A percentile compares a stretch with the other conserved stretches of the same genome.
These are phyloP conservation scores for Trissolcus brochymenae DNA, from an alignment of 2,888 invertebrate species.

Conservation along the genomic window DNA sequence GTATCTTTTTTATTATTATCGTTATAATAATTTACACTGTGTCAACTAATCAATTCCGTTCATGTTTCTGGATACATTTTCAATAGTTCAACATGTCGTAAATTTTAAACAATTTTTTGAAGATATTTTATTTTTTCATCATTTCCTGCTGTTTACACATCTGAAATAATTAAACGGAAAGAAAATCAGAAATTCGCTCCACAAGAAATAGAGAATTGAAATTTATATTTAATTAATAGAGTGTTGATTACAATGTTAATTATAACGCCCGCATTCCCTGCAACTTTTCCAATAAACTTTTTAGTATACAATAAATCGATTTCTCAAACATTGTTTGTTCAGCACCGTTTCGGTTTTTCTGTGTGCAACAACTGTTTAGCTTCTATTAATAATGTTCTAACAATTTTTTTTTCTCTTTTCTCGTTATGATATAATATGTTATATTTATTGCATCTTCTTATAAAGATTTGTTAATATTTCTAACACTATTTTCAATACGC, in stretches of 20 bases:
- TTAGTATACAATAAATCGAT: background rate
- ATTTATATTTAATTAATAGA: no score
- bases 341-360: background rate
- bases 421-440: background rate
- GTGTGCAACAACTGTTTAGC: background rate
- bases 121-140: no score
- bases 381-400: no score
- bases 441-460: constrained; percentile 43
- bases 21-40: constrained; percentile 17
- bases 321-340: background rate
- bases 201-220: no score
- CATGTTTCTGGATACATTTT: constrained; percentile 12
- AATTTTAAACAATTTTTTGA: no score
- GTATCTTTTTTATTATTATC: background rate
- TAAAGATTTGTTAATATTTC: constrained; percentile 24
- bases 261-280: background rate
- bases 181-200: no score
- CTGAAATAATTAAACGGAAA: no score
- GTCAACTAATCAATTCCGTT: constrained; percentile 46
- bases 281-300: constrained; percentile 3
- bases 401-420: no score
- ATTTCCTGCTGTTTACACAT: no score
- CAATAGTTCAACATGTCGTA: constrained; percentile 11
- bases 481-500: constrained; percentile 24
- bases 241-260: background rate